Base-by-base conservation (phyloP, 2,797 vertebrate species). In the Columba guinea region DNA sequence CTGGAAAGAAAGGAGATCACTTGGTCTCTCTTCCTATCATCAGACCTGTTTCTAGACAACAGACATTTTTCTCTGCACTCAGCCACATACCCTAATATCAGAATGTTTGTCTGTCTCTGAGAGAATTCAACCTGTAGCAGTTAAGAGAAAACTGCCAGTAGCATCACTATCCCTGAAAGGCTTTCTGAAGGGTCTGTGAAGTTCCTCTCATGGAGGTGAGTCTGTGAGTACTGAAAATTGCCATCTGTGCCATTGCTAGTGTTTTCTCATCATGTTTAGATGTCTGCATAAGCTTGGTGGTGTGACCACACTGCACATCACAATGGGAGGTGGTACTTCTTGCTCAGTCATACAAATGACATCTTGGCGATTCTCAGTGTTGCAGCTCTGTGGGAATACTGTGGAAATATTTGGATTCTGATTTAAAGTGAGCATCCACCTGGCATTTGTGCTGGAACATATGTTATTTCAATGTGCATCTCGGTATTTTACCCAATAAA, bases 301-400 rank as follows among this genome's bases (percentile, higher is more conserved):
- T 51, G 59, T 55, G 41, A 15, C 49, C 11, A 7, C 15, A 27
- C 56, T 55, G 17, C 8, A 6, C 62, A 24, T 44, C 71, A 18
- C 17, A 51, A 68, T 85, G n/a, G 30, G 53, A 91, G 62, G 7
- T 1, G 2, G 14, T 70, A 17, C 71, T 71, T 27, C 48, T 53
- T 41, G 23, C 68, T 85, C 8, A 15, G 19, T 19, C 21, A 3
- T n/a, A 70, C 8, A 27, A 69, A 21, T 46, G 67, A 30, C 23
- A 27, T 26, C 15, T 69, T 82, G 80, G 74, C 1, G 0, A 9
- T 5, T 13, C n/a, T 87, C 41, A 30, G 41, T 0, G 0, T 65
- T 51, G 19, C 3, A 1, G 46, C 21, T 91, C 49, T 48, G 23
- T 27, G 55, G 55, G 37, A 85, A 49, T 13, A 5, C 5, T 6